Conservation (phyloP, 30 jellyfish, hydroid and myxozoan species). For the Turritopsis rubra region DNA sequence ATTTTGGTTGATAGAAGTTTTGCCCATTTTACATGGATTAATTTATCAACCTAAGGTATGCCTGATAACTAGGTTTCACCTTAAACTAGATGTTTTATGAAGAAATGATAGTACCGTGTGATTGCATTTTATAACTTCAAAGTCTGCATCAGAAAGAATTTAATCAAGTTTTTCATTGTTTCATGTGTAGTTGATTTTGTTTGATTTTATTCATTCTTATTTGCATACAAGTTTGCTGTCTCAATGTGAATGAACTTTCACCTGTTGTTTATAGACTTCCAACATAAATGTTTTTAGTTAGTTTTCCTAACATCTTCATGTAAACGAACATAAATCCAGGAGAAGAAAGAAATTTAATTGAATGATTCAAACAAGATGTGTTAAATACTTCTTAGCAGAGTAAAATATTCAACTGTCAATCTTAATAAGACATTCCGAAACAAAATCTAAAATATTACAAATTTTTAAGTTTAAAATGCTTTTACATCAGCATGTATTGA, state of each 20-base stretch:
- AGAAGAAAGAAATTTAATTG: neutral
- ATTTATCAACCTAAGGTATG: too few species aligned
- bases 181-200: neutral
- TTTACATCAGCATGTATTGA: neutral
- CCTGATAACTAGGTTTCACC: too few species aligned
- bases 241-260: neutral
- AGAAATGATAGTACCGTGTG: too few species aligned
- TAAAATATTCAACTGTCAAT: too few species aligned
- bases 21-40: too few species aligned
- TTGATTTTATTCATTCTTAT: neutral
- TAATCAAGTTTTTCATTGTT: neutral
- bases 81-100: too few species aligned
- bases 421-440: too few species aligned
- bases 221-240: neutral
- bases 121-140: too few species aligned
- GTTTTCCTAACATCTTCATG: neutral
- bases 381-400: neutral
- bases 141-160: neutral
- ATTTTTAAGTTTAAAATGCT: neutral
- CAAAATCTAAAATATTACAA: too few species aligned
- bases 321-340: neutral
- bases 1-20: too few species aligned
- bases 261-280: neutral
- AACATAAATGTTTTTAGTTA: neutral
- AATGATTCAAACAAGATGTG: neutral